Percentiles rank a stretch among this genome's conserved stretches.
Conservation (phyloP, 2,888 invertebrate genomes). For the Heliothis peltigera region DNA sequence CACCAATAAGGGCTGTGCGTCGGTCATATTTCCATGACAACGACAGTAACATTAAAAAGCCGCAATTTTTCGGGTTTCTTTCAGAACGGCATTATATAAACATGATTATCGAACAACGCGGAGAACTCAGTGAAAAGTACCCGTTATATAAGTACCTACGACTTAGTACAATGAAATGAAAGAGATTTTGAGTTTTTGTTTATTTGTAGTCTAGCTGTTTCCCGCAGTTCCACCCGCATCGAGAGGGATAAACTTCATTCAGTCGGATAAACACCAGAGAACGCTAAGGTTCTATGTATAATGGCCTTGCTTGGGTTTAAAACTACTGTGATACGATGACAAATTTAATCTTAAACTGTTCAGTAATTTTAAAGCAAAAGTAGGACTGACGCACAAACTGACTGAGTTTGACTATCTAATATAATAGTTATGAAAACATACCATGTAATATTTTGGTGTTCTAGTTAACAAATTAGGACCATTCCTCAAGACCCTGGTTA, state of each 20-base stretch:
- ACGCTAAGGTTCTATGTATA: too few species aligned
- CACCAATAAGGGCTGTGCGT: neutral
- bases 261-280: too few species aligned
- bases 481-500: neutral
- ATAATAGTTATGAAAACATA: neutral
- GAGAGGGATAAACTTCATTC: too few species aligned
- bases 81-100: neutral
- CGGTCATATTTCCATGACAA: constrained; percentile 10
- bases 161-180: neutral
- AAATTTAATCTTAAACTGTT: too few species aligned
- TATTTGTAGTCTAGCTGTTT: neutral
- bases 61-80: constrained; percentile 6
- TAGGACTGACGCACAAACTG: too few species aligned
- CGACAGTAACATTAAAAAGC: constrained; percentile 9
- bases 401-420: too few species aligned
- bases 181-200: neutral
- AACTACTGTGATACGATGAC: too few species aligned
- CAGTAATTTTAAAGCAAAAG: too few species aligned
- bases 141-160: neutral
- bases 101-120: neutral
- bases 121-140: neutral
- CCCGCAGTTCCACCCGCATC: too few species aligned
- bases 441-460: neutral
- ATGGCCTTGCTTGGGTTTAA: too few species aligned
- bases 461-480: neutral